Conservation (phyloP, 2,797 vertebrate genomes). For the Peromyscus melanophrys region DNA sequence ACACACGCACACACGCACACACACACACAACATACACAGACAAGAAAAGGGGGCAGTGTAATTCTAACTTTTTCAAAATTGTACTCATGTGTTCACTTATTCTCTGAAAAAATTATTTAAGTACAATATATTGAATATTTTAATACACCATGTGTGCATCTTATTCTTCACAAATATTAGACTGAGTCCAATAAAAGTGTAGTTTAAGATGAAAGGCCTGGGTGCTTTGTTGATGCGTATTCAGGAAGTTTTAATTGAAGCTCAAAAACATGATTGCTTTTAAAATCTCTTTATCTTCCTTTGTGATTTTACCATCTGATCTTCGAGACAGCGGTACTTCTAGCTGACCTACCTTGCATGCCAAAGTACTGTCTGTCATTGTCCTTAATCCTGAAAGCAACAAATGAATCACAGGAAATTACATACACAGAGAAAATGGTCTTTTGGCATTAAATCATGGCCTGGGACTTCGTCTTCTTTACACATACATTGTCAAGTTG, state of each 20-base stretch:
- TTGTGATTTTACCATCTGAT: constrained; percentile 56
- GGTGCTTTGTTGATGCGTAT: constrained; percentile 18
- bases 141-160: not conserved
- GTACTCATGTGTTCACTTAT: not conserved
- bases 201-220: constrained; percentile 4
- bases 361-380: not conserved
- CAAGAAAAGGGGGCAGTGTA: rapidly evolving
- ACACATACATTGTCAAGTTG: constrained; percentile 52
- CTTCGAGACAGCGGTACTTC: not conserved
- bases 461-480: constrained; percentile 58
- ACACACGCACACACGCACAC: not conserved
- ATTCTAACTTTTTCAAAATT: not conserved
- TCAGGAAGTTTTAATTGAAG: constrained; percentile 48
- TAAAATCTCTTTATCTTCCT: constrained; percentile 23
- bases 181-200: constrained; percentile 26
- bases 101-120: not conserved
- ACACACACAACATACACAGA: not conserved
- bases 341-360: not conserved
- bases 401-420: not conserved
- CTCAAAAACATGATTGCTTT: constrained; percentile 52
- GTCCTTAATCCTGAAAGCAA: not conserved
- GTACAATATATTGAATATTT: not conserved
- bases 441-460: constrained; percentile 64
- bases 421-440: not conserved
- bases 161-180: not conserved